Evolutionary conservation across 1,140 invertebrate species (phyloP).

Genomic region (Gryon sp.): DNA sequence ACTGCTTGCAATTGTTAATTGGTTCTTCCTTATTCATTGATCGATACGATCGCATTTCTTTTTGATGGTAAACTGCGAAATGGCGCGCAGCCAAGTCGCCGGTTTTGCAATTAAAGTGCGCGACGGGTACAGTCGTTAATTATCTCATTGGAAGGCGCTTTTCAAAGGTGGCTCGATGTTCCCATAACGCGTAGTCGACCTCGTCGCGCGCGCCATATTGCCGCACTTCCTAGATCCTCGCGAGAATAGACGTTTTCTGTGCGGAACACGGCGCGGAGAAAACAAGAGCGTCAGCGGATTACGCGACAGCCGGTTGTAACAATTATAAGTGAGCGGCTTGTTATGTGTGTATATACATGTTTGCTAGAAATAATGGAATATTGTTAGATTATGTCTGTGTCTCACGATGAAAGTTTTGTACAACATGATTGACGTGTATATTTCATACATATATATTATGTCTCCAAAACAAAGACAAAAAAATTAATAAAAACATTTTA

Average conservation of each 20-base stretch:
- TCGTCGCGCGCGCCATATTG: constrained; percentile 53
- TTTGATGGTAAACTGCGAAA: constrained; percentile 36
- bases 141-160: constrained; percentile 54
- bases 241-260: constrained; percentile 54
- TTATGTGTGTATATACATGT: constrained; percentile 39
- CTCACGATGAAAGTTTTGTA: constrained; percentile 52
- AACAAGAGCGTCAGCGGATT: constrained; percentile 56
- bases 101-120: constrained; percentile 50
- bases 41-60: constrained; percentile 42
- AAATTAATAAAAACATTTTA: too few species aligned
- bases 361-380: constrained; percentile 51
- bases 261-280: constrained; percentile 40
- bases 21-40: constrained; percentile 30
- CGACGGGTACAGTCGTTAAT: constrained; percentile 38
- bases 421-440: constrained; percentile 37
- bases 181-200: constrained; percentile 51
- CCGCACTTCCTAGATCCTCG: constrained; percentile 60
- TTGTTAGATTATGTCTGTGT: constrained; percentile 58
- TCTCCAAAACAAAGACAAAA: neutral
- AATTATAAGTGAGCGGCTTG: constrained; percentile 61
- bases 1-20: constrained; percentile 12
- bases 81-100: constrained; percentile 15
- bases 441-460: too few species aligned
- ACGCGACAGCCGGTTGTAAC: constrained; percentile 59
- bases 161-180: constrained; percentile 45